Base-by-base conservation (phyloP, 2,797 vertebrate species). In the Morelia viridis region DNA sequence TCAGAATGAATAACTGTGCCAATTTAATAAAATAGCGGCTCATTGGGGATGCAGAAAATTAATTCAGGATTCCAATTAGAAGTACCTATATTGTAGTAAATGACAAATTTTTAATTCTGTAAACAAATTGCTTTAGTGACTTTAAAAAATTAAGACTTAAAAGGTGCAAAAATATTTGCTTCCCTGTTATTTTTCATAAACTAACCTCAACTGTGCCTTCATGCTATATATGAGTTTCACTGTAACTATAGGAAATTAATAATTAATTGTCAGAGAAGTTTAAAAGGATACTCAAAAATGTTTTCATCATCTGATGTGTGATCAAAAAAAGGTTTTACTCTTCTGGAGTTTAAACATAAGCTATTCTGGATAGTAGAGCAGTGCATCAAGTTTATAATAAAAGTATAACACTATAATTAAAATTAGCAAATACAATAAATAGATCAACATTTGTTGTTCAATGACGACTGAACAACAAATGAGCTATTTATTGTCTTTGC, bases 241-340 rank as follows among this genome's bases (percentile, higher is more conserved):
- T 56, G 28, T 93, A 96, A 96, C 94, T 94, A 88, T 64, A 80
- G 90, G 6, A 95, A 87, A 90, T 93, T 87, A 94, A 94, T 85
- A 93, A 87, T 92, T 83, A 93, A 89, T 87, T 61, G 56, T 68
- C 46, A 41, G 17, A 35, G 19, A 87, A 83, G 24, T 90, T 58
- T 65, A 76, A 86, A 90, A 28, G 41, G 26, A 62, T 53, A 61
- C 57, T 24, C 62, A 56, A 5, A 86, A 56, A 31, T 84, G 13
- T 19, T 50, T 71, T 91, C 85, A 80, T 58, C 12, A 61, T 90
- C 19, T 35, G 68, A 4, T 86, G 12, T 57, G 26, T 64, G 24
- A 31, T 41, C 57, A 76, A 89, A 95, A 80, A 80, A 22, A 46
- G 76, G 22, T 9, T 24, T 80, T 80, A 80, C 8, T 80, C 24